These are phyloP conservation scores for Erpobdella octoculata DNA, from an alignment of 2,888 invertebrate genomes.

Conservation along the genomic window DNA sequence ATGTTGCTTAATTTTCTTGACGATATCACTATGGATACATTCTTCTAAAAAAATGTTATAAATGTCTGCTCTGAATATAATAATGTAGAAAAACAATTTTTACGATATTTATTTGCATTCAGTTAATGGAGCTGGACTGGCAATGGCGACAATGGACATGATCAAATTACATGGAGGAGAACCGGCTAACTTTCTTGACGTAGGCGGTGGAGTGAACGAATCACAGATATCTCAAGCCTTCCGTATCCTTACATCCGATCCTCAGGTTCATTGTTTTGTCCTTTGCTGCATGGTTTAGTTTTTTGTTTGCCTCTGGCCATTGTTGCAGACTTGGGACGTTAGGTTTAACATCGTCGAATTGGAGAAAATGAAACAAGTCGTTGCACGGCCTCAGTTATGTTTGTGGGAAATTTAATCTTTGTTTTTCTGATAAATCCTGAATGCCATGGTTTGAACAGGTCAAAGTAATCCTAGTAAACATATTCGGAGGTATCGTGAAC, in stretches of 20 bases:
- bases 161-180: constrained; percentile 89
- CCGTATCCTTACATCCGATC: constrained; percentile 71
- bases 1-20: no score
- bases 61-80: no score
- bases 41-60: no score
- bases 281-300: neutral
- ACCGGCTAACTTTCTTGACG: constrained; percentile 96
- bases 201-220: constrained; percentile 90
- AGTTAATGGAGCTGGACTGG: constrained; percentile 97
- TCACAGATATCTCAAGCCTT: constrained; percentile 87
- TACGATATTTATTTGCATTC: constrained; percentile 42
- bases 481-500: constrained; percentile 98
- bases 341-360: no score
- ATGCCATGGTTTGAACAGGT: constrained; percentile 60
- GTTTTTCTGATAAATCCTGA: no score
- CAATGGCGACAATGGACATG: constrained; percentile 99
- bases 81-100: neutral
- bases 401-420: no score
- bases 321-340: no score
- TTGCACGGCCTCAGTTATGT: no score
- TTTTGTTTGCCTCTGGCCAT: no score
- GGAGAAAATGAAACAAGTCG: no score
- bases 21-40: no score
- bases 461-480: constrained; percentile 89
- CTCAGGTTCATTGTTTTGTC: constrained; percentile 47